Evolutionary conservation across 2,797 vertebrate genomes (phyloP).

Genomic region (Chelon auratus): DNA sequence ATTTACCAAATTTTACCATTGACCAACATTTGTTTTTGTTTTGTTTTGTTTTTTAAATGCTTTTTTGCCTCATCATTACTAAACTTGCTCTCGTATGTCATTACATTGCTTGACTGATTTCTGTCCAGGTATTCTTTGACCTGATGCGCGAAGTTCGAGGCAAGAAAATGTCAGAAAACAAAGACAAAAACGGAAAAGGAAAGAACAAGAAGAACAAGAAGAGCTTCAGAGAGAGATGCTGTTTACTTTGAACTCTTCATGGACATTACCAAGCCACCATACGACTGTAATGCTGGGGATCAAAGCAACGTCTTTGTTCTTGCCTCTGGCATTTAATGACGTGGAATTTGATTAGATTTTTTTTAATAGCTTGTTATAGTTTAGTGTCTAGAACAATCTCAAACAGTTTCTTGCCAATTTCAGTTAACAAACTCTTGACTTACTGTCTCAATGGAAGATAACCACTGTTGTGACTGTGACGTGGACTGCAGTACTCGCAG

Average conservation of each 20-base stretch:
- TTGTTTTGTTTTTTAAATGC: neutral
- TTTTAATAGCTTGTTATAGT: conserved; percentile 61
- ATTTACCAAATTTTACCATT: neutral
- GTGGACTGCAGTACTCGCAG: conserved; percentile 64
- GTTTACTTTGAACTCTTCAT: conserved; percentile 90
- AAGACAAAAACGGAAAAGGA: conserved; percentile 98
- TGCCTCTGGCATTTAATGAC: conserved; percentile 40
- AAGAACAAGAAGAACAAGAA: conserved; percentile 97
- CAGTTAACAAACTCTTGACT: conserved; percentile 45
- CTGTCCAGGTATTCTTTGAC: conserved; percentile 94
- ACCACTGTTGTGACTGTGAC: conserved; percentile 71
- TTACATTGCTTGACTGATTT: neutral
- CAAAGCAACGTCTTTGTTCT: conserved; percentile 42
- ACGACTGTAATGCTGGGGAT: conserved; percentile 47
- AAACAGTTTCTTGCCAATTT: conserved; percentile 51
- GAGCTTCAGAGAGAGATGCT: conserved; percentile 95
- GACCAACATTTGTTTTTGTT: neutral
- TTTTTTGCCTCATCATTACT: neutral
- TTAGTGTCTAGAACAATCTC: conserved; percentile 57
- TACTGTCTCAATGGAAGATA: conserved; percentile 47
- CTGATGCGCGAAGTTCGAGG: conserved; percentile 97
- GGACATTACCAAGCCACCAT: conserved; percentile 61
- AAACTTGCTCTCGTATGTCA: neutral
- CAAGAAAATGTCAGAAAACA: conserved; percentile 99
- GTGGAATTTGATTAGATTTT: conserved; percentile 35